Percentiles rank a stretch among this genome's conserved stretches.
phyloP scores from a whole-genome alignment of 2,113 vertebrate species.

The Oplegnathus fasciatus region DNA sequence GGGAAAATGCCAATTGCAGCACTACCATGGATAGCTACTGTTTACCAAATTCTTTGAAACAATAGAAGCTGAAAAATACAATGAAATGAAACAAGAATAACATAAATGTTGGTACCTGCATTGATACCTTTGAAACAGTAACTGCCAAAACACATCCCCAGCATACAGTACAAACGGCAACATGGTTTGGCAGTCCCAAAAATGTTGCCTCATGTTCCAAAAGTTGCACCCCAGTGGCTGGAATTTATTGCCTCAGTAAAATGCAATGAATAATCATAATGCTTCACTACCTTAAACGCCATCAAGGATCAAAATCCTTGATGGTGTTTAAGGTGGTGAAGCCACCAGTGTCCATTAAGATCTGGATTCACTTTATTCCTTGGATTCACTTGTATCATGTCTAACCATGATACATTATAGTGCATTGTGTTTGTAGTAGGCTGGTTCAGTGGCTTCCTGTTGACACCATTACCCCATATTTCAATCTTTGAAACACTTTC shows the following conservation, averaged over 20 bases:
- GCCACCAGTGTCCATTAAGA: not conserved
- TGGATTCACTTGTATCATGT: too few species aligned
- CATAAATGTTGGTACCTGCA: not conserved
- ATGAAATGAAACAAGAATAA: not conserved
- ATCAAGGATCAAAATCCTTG: not conserved
- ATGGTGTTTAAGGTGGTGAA: not conserved
- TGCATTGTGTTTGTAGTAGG: not conserved
- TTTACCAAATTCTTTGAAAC: conserved; percentile 9
- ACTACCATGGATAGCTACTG: not conserved
- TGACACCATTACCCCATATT: conserved; percentile 4
- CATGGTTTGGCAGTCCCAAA: not conserved
- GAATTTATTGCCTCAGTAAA: not conserved
- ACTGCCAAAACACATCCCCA: not conserved
- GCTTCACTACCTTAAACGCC: too few species aligned
- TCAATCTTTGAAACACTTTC: not conserved
- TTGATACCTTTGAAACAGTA: not conserved
- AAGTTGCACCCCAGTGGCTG: not conserved
- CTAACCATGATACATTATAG: not conserved
- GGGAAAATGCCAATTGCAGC: conserved; percentile 9
- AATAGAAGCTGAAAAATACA: not conserved
- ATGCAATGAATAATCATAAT: not conserved
- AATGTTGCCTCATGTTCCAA: not conserved
- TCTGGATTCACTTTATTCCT: not conserved
- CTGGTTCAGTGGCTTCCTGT: not conserved
- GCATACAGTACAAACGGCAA: not conserved